Base-by-base conservation (phyloP, 2,113 vertebrate species). In the Lagopus leucura region DNA sequence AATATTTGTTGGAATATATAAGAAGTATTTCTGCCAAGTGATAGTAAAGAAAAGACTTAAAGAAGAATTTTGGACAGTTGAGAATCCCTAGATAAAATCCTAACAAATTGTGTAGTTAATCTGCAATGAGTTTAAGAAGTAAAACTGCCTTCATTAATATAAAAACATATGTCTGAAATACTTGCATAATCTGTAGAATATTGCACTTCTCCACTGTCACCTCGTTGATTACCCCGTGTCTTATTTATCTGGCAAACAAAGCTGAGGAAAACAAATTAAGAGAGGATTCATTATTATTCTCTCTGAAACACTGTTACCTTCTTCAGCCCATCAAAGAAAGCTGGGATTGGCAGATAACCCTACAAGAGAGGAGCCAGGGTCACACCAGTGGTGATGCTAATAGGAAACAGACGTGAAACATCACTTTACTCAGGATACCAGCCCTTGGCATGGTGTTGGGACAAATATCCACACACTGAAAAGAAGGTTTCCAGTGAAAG, bases 1-100 rank as follows among this genome's bases (percentile, higher is more conserved):
- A 95, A 58, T 96, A 86, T 66, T 95, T 95, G 40, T 78, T 94
- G 95, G 95, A 96, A 86, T 95, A 95, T 42, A 78, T 65, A 67
- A 88, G 58, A 83, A 74, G 40, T 48, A 43, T 66, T 70, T 90
- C 77, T 96, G 95, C 95, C 94, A 96, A 96, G 90, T 94, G 93
- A 97, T 96, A 93, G 87, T 87, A 74, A 89, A 72, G 27, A 93
- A 89, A 80, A 30, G 80, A 96, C 74, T 96, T 93, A 90, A 8
- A 91, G 84, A 95, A 91, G 82, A 91, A 90, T 91, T 87, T 97
- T 96, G 90, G 84, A 80, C 57, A 58, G 67, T 90, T 85, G 86
- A 75, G 74, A 92, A 91, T 92, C 79, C 86, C 76, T 50, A 93
- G 97, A 96, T 94, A 96, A 95, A 94, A 84, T 71, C 52, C 86